phyloP scores from a whole-genome alignment of 2,113 vertebrate genomes.

The Egretta garzetta region DNA sequence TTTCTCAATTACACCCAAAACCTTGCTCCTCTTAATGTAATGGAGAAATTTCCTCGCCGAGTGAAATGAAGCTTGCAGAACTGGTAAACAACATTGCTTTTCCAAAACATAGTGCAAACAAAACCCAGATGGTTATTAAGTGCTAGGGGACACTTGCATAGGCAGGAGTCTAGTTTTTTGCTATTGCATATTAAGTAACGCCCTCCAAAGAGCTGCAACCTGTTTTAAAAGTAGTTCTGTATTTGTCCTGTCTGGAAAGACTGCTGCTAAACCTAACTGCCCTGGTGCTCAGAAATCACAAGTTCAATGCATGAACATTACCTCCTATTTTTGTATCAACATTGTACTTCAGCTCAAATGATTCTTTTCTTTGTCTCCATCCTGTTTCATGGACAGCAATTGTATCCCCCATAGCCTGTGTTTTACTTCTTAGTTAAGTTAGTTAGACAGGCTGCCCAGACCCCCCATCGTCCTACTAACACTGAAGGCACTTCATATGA shows the following conservation, averaged over 20 bases:
- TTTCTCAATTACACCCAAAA: background rate
- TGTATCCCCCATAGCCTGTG: accelerated
- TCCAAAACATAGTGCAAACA: background rate
- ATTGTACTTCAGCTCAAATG: background rate
- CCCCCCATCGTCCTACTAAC: background rate
- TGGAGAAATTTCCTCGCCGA: background rate
- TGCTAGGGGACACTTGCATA: background rate
- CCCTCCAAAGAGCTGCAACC: background rate
- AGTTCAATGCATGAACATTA: background rate
- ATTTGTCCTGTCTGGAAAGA: background rate
- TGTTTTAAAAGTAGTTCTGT: background rate
- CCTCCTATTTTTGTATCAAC: background rate
- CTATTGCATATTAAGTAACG: background rate
- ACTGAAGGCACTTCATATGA: background rate
- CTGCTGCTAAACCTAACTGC: background rate
- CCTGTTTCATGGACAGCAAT: background rate
- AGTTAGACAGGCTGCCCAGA: background rate
- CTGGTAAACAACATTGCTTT: background rate
- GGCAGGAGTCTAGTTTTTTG: background rate
- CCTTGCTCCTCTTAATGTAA: background rate
- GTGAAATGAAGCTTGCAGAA: background rate
- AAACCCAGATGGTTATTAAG: background rate
- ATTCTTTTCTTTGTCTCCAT: background rate
- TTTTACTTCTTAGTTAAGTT: background rate
- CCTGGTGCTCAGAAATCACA: background rate